Base-by-base conservation (phyloP, 2,797 vertebrate species). In the Toxotes lorentzi region DNA sequence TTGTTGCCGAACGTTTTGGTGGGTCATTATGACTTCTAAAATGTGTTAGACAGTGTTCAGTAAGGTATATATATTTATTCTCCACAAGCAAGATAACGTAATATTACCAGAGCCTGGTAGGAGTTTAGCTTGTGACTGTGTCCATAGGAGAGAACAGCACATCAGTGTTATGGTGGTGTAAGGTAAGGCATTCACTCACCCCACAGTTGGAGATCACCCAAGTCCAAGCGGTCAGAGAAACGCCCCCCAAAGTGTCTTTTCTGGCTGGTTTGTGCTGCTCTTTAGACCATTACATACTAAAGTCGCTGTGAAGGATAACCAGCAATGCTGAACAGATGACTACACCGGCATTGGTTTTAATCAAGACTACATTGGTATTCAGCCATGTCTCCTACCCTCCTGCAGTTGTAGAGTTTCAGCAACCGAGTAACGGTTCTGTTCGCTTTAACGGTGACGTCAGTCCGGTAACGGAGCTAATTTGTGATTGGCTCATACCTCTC, bases 381-480 rank as follows among this genome's bases (percentile, higher is more conserved):
- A 41, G 75, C 71, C 86, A 72, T 84, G 12, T 73, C 72, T 69
- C 54, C 76, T 10, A 2, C 73, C 70, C 64, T 48, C 47, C 78
- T 57, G 86, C 87, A 84, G 89, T 87, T 87, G 76, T 79, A 86
- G 82, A 88, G 78, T 90, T 89, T 86, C 73, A 54, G 83, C 79
- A 62, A 71, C 83, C 82, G 63, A 88, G 87, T 93, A 95, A 95
- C 93, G 91, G 94, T 85, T 56, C 73, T 80, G 88, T 66, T 89
- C 86, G 41, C 95, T 95, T 95, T 95, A 94, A 96, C 35, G 32
- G 72, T 95, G 94, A 96, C 95, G 95, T 95, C 90, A 86, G 81
- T 76, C 43, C 65, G 38, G 32, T 45, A 51, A 50, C 41, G 5
- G 35, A 77, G 70, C 73, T 64, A 2, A 1, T 47, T 8, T 59